Evolutionary conservation across 2,888 invertebrate species (phyloP).

Genomic region (Arctia plantaginis): DNA sequence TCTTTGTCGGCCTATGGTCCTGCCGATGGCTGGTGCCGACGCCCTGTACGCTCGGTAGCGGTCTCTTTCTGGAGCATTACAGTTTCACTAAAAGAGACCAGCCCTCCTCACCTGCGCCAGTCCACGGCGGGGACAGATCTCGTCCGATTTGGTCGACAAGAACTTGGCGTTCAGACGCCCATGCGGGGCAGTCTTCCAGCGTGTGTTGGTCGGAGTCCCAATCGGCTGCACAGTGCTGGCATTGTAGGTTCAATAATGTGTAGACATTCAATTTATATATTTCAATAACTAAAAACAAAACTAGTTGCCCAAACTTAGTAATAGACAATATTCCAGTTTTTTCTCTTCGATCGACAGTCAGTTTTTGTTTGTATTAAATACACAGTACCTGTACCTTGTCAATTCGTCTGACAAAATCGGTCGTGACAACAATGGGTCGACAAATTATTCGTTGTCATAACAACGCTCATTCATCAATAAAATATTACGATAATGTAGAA

Average conservation of each 20-base stretch:
- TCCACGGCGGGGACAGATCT: no score
- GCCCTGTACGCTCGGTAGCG: no score
- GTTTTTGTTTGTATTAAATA: background rate
- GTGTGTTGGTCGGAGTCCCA: no score
- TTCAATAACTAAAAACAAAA: background rate
- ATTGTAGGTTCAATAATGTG: background rate
- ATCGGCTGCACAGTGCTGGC: no score
- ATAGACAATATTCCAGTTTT: background rate
- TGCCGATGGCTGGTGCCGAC: no score
- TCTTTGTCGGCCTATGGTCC: no score
- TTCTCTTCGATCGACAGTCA: background rate
- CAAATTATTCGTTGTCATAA: conserved; percentile 7
- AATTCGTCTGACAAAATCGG: background rate
- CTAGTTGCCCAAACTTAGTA: background rate
- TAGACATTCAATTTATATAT: background rate
- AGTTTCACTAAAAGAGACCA: no score
- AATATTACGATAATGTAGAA: conserved; percentile 25
- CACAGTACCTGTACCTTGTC: background rate
- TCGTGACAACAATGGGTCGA: background rate
- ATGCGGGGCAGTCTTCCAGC: no score
- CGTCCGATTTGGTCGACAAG: no score
- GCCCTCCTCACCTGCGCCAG: no score
- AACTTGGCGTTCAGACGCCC: no score
- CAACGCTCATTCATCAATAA: conserved; percentile 15
- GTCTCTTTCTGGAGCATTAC: no score